These are phyloP conservation scores for Pemphigus obesinymphae DNA, from an alignment of 1,140 invertebrate genomes.

Conservation along the genomic window DNA sequence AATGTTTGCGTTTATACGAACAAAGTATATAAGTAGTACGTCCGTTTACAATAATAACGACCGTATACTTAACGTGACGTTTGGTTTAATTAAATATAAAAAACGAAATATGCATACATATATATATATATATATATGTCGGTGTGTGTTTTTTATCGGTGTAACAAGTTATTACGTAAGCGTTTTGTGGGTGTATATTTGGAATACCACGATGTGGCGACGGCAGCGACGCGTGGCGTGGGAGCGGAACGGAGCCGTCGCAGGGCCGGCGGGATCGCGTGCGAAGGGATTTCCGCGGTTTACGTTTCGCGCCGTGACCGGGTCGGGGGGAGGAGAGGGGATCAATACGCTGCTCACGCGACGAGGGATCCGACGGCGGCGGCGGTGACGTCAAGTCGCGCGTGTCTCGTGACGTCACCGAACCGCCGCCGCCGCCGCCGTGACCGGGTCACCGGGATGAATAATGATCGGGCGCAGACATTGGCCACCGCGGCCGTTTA, in stretches of 20 bases:
- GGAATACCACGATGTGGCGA: not conserved
- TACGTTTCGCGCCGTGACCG: not conserved
- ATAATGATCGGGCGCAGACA: conserved; percentile 6
- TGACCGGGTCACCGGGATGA: conserved; percentile 25
- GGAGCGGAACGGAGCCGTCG: too few species aligned
- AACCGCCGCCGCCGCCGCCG: not conserved
- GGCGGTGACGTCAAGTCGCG: conserved; percentile 9
- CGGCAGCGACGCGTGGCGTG: not conserved
- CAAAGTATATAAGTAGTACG: too few species aligned
- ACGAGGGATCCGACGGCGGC: not conserved
- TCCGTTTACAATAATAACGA: not conserved
- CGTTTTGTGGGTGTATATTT: not conserved
- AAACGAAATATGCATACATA: too few species aligned
- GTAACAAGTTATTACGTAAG: conserved; percentile 23
- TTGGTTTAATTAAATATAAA: not conserved
- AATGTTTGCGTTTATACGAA: too few species aligned
- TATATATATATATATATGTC: too few species aligned
- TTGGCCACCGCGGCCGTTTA: not conserved
- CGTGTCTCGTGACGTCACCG: conserved; percentile 9
- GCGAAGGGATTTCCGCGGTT: not conserved
- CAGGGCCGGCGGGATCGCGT: not conserved
- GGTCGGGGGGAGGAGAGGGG: not conserved
- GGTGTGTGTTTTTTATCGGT: not conserved
- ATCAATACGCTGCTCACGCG: not conserved
- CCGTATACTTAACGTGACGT: not conserved